Base-by-base conservation (phyloP, 1,140 invertebrate species). In the Manduca sexta region DNA sequence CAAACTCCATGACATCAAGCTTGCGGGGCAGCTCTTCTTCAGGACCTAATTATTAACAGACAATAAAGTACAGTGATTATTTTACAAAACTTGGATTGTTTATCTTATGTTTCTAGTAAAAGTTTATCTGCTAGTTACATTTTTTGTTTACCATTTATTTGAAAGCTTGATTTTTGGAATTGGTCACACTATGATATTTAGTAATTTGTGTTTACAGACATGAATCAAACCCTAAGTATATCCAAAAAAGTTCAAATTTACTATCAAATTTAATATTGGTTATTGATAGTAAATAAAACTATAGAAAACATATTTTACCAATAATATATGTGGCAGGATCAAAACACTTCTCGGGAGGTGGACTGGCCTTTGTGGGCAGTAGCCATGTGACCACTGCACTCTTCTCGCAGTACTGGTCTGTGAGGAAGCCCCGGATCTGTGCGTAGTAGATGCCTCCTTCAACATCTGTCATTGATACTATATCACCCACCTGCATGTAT, bases 361-460 rank as follows among this genome's bases (percentile, higher is more conserved):
- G 94, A 72, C 93, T 96, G n/a, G 90, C 88, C 58, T 91, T 89
- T 2, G 95, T 96, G 8, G 96, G 96, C 33, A 98, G 83, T 1
- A 98, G 87, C 96, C 96, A 98, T 0, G 95, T 96, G n/a, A 98
- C 88, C 5, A 94, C 93, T 4, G 95, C 95, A 86, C 95, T 97
- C 84, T 97, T 97, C 69, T 97, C 94, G 70, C 95, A 96, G 84
- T 95, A 97, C 69, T 97, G 95, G 79, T 98, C 96, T 7, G 95
- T 95, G 15, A 97, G 84, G 44, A 98, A 90, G 1, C 95, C 95
- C 58, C 93, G 88, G 26, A 98, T 92, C 86, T 98, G 96, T 29
- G 95, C 95, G 79, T 96, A 98, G 86, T 93, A 97, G 38, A 92
- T 89, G 40, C 90, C 91, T 42, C 92, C 92, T 45, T 93, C 91